These are phyloP conservation scores for Corbicula japonica DNA, from an alignment of 2,888 invertebrate genomes.

Conservation along the genomic window DNA sequence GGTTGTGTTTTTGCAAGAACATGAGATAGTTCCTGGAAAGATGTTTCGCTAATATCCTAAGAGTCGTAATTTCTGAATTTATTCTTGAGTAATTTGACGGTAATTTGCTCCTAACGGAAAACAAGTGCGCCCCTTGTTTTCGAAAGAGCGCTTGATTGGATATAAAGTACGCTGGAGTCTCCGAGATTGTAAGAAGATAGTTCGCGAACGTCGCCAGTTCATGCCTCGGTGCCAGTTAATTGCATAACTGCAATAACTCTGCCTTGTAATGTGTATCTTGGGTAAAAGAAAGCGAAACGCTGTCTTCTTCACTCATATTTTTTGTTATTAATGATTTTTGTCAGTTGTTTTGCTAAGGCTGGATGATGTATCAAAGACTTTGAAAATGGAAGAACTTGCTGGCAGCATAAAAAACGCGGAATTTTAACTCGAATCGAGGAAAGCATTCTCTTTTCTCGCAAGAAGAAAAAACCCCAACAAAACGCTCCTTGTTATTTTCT, in stretches of 20 bases:
- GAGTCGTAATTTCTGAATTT: conserved; percentile 34
- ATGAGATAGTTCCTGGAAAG: too few species aligned
- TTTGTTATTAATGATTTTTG: conserved; percentile 32
- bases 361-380: conserved; percentile 34
- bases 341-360: conserved; percentile 18
- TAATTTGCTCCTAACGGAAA: conserved; percentile 53
- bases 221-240: conserved; percentile 33
- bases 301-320: conserved; percentile 22
- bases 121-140: conserved; percentile 51
- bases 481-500: too few species aligned
- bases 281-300: conserved; percentile 16
- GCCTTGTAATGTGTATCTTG: conserved; percentile 30
- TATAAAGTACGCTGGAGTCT: conserved; percentile 40
- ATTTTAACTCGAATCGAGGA: too few species aligned
- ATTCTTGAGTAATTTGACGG: conserved; percentile 57
- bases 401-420: too few species aligned
- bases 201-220: conserved; percentile 30
- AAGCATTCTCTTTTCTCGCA: too few species aligned
- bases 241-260: conserved; percentile 32
- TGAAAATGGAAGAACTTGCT: too few species aligned
- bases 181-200: conserved; percentile 33
- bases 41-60: conserved; percentile 27
- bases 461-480: too few species aligned
- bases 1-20: too few species aligned
- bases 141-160: conserved; percentile 39